phyloP scores from a whole-genome alignment of 2,113 vertebrate species.

The Centropus unirufus region DNA sequence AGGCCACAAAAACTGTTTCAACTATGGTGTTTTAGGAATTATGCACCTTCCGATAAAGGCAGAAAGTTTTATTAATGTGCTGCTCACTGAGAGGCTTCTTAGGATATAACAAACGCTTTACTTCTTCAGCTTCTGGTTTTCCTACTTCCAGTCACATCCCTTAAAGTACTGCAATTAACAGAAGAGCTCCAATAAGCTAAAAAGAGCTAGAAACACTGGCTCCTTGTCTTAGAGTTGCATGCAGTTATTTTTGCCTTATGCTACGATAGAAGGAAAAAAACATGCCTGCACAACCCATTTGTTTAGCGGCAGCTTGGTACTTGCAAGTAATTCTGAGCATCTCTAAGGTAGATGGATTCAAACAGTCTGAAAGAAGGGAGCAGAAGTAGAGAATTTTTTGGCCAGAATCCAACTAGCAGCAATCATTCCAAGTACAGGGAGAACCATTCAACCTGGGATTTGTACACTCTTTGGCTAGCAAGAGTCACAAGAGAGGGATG shows the following conservation, averaged over 20 bases:
- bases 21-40: neutral
- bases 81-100: neutral
- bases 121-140: neutral
- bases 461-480: neutral
- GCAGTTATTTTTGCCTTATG: neutral
- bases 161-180: neutral
- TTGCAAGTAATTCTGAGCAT: neutral
- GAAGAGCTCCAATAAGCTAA: neutral
- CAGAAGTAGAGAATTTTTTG: neutral
- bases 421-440: neutral
- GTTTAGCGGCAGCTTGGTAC: neutral
- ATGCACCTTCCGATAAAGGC: neutral
- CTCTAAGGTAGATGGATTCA: neutral
- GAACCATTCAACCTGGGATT: neutral
- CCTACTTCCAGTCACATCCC: neutral
- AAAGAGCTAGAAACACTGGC: neutral
- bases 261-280: rapidly evolving
- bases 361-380: neutral
- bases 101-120: neutral
- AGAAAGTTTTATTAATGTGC: neutral
- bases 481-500: neutral
- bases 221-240: neutral
- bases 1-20: neutral
- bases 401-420: neutral
- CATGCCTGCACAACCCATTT: neutral